Base-by-base conservation (phyloP, 2,113 vertebrate genomes). In the Orthochromis indermauri region DNA sequence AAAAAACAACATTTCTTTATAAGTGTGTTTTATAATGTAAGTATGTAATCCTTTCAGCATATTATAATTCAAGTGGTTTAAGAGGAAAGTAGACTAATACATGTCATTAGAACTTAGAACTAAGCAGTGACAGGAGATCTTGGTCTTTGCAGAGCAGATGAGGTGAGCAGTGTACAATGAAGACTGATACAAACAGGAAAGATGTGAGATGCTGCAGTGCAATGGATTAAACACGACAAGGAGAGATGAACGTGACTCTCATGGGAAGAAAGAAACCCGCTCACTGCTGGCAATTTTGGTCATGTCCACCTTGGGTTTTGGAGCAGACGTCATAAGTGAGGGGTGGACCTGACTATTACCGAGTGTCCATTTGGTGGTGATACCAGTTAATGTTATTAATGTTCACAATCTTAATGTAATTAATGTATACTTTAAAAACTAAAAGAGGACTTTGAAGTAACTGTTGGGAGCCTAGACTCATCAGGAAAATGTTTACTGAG, bases 201-300 rank as follows among this genome's bases (percentile, higher is more conserved):
- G 40, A 47, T 0, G 1, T 0, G 3, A 47, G 7, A 78, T 49
- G 42, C 42, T 31, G 6, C 0, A 19, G 16, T 19, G 71, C 42
- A 3, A 31, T 19, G 42, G 71, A 31, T 31, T 78, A 31, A 76
- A 76, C 0, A 19, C 0, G 4, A 1, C 37, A 26, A 28, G 6
- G 68, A 1, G 13, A 45, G 21, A 1, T 47, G 40, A 73, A 26
- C 9, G 1, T 17, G 14, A 73, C 40, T 0, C 68, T 45, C 40
- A 5, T 28, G 1, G 21, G 21, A 47, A 73, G 9, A 45, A 47
- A 73, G 40, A 73, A 45, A 0, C 35, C 5, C 3, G 1, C n/a
- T 68, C 10, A 68, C 61, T 40, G 1, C 0, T 40, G 63, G 5
- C 63, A 42, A 45, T 73, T 26, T 26, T 73, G 8, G 37, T 24